phyloP scores from a whole-genome alignment of 2,113 vertebrate genomes.

The Oxyruncus cristatus region DNA sequence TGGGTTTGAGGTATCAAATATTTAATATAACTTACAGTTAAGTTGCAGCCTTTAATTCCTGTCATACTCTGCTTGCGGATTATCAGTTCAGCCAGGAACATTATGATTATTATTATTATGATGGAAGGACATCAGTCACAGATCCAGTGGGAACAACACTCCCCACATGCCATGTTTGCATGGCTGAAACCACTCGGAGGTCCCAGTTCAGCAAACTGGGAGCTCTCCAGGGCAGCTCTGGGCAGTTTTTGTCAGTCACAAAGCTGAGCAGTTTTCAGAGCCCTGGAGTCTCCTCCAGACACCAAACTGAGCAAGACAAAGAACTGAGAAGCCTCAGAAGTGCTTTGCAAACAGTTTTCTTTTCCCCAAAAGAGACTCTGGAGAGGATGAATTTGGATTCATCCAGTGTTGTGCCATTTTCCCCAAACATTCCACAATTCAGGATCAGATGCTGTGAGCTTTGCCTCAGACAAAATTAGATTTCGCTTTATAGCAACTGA shows the following conservation, averaged over 20 bases:
- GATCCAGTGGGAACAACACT: fast-evolving
- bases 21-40: background rate
- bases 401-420: background rate
- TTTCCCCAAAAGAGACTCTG: background rate
- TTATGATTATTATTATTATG: background rate
- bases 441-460: background rate
- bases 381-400: background rate
- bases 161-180: fast-evolving
- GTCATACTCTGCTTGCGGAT: background rate
- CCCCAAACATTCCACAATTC: background rate
- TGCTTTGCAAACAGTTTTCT: background rate
- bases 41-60: background rate
- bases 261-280: background rate
- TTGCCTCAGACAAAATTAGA: background rate
- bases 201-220: background rate
- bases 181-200: background rate
- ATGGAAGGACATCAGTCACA: background rate
- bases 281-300: background rate
- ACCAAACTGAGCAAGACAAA: background rate
- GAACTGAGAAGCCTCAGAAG: background rate
- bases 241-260: too few relatives aligned
- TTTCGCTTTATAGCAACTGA: background rate
- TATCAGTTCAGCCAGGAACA: background rate
- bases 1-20: background rate
- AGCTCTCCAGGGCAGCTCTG: background rate